Percentiles rank a stretch among this genome's conserved stretches.
These are phyloP conservation scores for Hyphantria cunea DNA, from an alignment of 1,140 invertebrate species.

Conservation along the genomic window DNA sequence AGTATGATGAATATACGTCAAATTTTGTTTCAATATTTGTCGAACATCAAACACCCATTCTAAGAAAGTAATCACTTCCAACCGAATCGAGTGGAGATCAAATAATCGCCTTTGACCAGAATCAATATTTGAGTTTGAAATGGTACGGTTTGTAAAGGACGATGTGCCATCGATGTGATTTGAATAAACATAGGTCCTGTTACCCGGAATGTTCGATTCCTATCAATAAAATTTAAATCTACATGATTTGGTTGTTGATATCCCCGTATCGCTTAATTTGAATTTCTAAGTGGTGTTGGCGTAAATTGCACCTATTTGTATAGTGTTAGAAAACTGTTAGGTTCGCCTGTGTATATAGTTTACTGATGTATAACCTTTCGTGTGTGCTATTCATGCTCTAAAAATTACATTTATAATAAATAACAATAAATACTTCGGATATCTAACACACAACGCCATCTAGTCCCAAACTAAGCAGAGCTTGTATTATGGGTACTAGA, in stretches of 20 bases:
- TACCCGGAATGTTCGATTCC: conserved; percentile 18
- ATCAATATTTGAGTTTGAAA: conserved; percentile 45
- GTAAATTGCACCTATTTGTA: too few species aligned
- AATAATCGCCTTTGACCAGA: conserved; percentile 48
- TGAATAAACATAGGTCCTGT: conserved; percentile 28
- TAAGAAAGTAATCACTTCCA: conserved; percentile 44
- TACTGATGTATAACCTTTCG: too few species aligned
- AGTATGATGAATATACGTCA: not conserved
- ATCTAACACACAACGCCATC: too few species aligned
- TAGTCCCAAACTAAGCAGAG: too few species aligned
- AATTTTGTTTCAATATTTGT: conserved; percentile 20
- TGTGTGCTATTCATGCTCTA: too few species aligned
- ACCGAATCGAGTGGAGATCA: conserved; percentile 42
- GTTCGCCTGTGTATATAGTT: too few species aligned
- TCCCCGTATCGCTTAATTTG: too few species aligned
- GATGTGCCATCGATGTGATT: conserved; percentile 21
- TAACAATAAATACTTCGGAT: too few species aligned
- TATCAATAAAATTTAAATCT: conserved; percentile 28
- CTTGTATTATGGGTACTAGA: too few species aligned
- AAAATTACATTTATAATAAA: too few species aligned
- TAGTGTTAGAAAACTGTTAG: too few species aligned
- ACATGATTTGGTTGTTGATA: conserved; percentile 24
- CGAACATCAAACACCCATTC: conserved; percentile 33
- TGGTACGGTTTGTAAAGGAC: conserved; percentile 27
- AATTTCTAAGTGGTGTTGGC: too few species aligned